Conservation (phyloP, 2,888 invertebrate species). For the Silvanus unidentatus region DNA sequence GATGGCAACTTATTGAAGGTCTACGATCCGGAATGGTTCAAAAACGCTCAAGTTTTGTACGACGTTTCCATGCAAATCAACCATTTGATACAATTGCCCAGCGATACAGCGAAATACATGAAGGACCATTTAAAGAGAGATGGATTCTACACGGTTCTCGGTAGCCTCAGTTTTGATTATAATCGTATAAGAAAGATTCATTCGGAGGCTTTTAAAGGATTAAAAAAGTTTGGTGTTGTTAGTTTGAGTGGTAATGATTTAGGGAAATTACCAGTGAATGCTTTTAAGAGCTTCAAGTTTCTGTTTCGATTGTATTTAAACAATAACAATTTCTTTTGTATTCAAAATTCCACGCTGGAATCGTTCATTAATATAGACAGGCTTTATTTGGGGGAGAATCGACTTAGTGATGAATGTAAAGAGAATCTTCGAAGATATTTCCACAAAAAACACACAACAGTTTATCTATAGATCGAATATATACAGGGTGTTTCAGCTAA, state of each 20-base stretch:
- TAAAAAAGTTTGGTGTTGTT: slow-evolving; percentile 16
- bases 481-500: too few relatives aligned
- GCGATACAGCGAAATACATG: slow-evolving; percentile 16
- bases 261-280: slow-evolving; percentile 12
- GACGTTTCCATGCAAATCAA: slow-evolving; percentile 10
- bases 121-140: slow-evolving; percentile 11
- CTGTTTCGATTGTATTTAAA: slow-evolving; percentile 19
- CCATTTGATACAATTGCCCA: slow-evolving; percentile 7
- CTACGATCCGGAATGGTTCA: slow-evolving; percentile 18
- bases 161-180: slow-evolving; percentile 20
- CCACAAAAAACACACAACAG: not conserved
- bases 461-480: too few relatives aligned
- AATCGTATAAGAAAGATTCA: slow-evolving; percentile 18
- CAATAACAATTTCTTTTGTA: slow-evolving; percentile 21
- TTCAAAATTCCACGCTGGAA: slow-evolving; percentile 14
- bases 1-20: slow-evolving; percentile 17
- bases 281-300: slow-evolving; percentile 16
- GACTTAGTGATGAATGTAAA: slow-evolving; percentile 17
- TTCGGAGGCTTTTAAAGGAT: slow-evolving; percentile 18
- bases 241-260: slow-evolving; percentile 21
- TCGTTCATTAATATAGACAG: slow-evolving; percentile 10
- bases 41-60: slow-evolving; percentile 14
- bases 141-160: slow-evolving; percentile 9
- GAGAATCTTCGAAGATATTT: slow-evolving; percentile 12
- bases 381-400: slow-evolving; percentile 18